Evolutionary conservation across 2,888 invertebrate genomes (phyloP).

Genomic region (Liopterus haemorrhoidalis): DNA sequence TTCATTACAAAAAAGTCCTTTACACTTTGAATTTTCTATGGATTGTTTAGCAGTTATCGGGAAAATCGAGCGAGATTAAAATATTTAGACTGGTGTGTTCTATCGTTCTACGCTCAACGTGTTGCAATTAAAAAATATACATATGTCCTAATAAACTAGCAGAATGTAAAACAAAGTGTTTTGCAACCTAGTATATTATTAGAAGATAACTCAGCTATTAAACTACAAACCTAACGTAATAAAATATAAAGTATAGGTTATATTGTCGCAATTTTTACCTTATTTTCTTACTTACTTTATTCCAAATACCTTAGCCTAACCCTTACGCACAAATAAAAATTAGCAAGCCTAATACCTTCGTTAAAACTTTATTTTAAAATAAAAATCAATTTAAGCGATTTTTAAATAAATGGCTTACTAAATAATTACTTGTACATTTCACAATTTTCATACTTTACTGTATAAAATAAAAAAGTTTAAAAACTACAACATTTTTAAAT

Average conservation of each 20-base stretch:
- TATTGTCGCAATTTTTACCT: too few species aligned
- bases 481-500: constrained; percentile 18
- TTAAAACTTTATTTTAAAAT: too few species aligned
- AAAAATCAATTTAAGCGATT: constrained; percentile 10
- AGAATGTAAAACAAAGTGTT: too few species aligned
- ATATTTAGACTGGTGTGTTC: too few species aligned
- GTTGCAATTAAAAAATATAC: too few species aligned
- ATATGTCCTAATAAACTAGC: too few species aligned
- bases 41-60: too few species aligned
- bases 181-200: not conserved
- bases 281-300: constrained; percentile 12
- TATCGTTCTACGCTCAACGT: too few species aligned
- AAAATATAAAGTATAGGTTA: not conserved
- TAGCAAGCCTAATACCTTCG: too few species aligned
- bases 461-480: constrained; percentile 16
- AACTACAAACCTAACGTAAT: not conserved
- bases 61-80: too few species aligned
- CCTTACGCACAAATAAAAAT: constrained; percentile 19
- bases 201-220: not conserved
- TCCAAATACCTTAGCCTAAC: constrained; percentile 4
- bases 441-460: constrained; percentile 16
- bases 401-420: constrained; percentile 18
- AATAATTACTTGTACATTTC: constrained; percentile 18
- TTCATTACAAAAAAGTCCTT: too few species aligned
- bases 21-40: too few species aligned